Evolutionary conservation across 2,797 vertebrate genomes (phyloP).

Genomic region (Galagoides demidoff): DNA sequence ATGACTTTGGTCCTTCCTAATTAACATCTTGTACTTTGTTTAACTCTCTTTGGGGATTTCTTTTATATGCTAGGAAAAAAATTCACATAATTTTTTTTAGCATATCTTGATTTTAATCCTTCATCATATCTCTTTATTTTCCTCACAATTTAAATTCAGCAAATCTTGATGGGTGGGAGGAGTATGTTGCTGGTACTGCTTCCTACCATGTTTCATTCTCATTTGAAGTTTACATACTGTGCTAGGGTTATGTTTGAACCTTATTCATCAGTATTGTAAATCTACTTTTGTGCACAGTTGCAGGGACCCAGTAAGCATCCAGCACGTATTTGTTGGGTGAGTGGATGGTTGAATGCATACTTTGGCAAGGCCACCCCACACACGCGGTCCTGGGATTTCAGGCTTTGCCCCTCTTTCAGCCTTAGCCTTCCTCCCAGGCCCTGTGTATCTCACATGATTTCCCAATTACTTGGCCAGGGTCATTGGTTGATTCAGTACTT

Average conservation of each 20-base stretch:
- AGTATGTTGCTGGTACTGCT: background rate
- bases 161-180: background rate
- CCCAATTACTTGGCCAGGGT: background rate
- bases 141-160: background rate
- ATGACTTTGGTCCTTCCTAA: background rate
- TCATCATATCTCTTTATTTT: background rate
- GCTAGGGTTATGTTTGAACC: background rate
- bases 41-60: background rate
- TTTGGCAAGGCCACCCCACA: background rate
- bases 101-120: background rate
- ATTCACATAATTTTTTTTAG: background rate
- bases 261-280: background rate
- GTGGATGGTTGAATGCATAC: background rate
- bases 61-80: background rate
- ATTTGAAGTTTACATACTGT: background rate
- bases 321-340: background rate
- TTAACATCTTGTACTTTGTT: background rate
- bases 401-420: background rate
- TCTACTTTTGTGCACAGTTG: background rate
- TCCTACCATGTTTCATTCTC: background rate
- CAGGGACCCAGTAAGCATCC: background rate
- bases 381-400: background rate
- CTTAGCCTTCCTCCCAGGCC: background rate
- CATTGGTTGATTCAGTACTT: background rate
- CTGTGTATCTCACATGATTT: background rate